phyloP scores from a whole-genome alignment of 2,797 vertebrate species.

The Dendrocincla tyrannina region DNA sequence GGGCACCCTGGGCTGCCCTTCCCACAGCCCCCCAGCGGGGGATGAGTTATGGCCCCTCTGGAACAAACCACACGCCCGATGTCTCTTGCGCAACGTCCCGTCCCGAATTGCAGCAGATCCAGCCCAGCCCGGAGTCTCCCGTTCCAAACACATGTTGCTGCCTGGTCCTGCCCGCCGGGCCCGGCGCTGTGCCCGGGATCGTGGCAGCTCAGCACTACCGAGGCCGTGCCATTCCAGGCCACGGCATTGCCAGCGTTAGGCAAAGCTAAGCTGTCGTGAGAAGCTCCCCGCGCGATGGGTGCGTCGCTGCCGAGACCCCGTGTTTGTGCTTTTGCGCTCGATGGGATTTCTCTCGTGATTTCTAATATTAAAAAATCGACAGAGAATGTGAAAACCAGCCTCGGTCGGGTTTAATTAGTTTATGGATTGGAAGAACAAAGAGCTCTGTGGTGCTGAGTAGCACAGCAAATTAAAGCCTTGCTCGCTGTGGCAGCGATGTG shows the following conservation, averaged over 20 bases:
- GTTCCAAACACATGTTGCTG: background rate
- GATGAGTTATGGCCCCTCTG: background rate
- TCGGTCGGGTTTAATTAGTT: background rate
- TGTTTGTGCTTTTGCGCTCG: accelerated
- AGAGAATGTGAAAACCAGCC: background rate
- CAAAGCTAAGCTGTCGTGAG: background rate
- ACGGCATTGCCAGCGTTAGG: accelerated
- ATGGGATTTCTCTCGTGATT: background rate
- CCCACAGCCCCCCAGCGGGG: accelerated
- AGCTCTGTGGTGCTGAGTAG: background rate
- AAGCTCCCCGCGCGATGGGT: background rate
- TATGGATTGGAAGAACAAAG: background rate
- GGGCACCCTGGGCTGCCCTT: background rate
- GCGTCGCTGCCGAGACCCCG: background rate
- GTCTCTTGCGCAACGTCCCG: background rate
- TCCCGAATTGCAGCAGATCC: background rate
- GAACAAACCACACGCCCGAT: accelerated
- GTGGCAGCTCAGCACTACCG: background rate
- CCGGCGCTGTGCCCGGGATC: background rate
- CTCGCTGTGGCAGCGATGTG: accelerated
- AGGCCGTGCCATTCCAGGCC: background rate
- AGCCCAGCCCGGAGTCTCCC: background rate
- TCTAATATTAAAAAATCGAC: background rate
- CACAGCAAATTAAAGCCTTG: background rate
- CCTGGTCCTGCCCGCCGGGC: background rate